Base-by-base conservation (phyloP, 2,113 vertebrate species). In the Shinisaurus crocodilurus region DNA sequence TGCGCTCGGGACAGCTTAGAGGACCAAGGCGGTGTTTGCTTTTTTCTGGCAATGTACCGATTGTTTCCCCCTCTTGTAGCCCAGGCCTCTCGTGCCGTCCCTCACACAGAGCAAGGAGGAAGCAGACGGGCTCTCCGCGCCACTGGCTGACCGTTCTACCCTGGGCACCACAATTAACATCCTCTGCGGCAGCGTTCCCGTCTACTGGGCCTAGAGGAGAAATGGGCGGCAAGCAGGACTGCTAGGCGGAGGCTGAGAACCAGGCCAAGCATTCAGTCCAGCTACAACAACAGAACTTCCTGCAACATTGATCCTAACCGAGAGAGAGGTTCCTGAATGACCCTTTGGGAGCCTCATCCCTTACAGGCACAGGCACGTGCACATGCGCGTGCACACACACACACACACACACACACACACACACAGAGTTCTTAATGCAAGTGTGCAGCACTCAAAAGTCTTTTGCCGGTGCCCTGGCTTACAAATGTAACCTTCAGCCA, bases 151-250 rank as follows among this genome's bases (percentile, higher is more conserved):
- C 37, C 95, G 93, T 75, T 95, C 95, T 40, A 15, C 95, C 83
- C 90, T 98, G 90, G 97, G 97, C 81, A 96, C 94, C 63, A 95
- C 96, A 0, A 0, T 96, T 16, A 96, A 94, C 91, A 96, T 97
- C 87, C 95, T 98, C 89, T 98, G 97, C 92, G 96, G 96, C 77
- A 1, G 94, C 3, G 92, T 97, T 0, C 97, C 97, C 0, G 45
- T 97, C 8, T 95, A 94, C 92, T 97, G 97, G 95, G 94, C 32
- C 0, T 97, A 97, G 94, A 3, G 50, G 81, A n/a, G 37, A 65
- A 90, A 90, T 93, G 91, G 92, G 88, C 54, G 45, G 37, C 43
- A 1, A 50, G 67, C 40, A 67, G 1, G 45, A 10, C 40, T 9
- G 37, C 4, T 3, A 77, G 13, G 8, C 0, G 3, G 43, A 40